Evolutionary conservation across 2,113 vertebrate species (phyloP).

Genomic region (Bubo bubo): DNA sequence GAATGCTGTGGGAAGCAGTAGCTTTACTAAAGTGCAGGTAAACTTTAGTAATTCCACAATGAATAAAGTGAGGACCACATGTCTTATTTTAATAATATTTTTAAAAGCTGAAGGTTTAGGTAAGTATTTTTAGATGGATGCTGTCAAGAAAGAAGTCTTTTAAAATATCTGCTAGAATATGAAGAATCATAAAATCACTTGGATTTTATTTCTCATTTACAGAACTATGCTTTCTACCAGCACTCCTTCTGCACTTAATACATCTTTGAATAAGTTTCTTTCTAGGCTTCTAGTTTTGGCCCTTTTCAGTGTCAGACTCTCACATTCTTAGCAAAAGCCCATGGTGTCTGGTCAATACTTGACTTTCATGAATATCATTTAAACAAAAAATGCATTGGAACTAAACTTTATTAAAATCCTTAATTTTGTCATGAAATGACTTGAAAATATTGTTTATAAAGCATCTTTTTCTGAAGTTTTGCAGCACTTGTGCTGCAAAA

Average conservation of each 20-base stretch:
- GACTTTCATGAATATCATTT: background rate
- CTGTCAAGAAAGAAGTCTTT: background rate
- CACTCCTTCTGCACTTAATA: background rate
- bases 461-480: background rate
- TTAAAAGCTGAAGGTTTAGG: background rate
- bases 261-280: background rate
- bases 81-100: background rate
- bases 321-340: background rate
- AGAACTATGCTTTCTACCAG: background rate
- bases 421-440: background rate
- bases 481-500: background rate
- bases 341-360: accelerated
- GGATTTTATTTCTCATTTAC: background rate
- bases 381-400: background rate
- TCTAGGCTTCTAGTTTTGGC: background rate
- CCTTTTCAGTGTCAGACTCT: background rate
- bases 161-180: background rate
- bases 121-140: background rate
- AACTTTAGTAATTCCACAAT: background rate
- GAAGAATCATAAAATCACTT: background rate
- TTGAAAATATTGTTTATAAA: background rate
- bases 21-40: background rate
- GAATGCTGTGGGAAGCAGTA: no score
- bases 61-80: background rate
- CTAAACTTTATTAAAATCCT: background rate